Evolutionary conservation across 1,140 invertebrate genomes (phyloP), one percentile per base, ranked within the genome.

Genomic region (Camponotus floridanus): DNA sequence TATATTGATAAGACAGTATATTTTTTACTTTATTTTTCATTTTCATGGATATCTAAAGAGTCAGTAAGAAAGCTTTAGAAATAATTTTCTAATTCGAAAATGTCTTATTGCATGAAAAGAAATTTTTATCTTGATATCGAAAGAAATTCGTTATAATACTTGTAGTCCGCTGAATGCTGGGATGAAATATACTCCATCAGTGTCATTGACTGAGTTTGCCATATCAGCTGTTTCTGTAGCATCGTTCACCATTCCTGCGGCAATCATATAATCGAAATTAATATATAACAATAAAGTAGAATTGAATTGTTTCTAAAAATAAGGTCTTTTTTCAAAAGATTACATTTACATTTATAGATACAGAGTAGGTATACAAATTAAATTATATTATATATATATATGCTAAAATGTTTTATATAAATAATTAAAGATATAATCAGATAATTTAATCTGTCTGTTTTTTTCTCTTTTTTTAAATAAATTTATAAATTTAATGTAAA

Each of bases 121-220:
- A 55, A 65, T 48, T 65, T 64, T 39, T 68, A 73, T 76, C 79
- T 33, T 42, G 0, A 76, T 45, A 51, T 57, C 4, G 11, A 42
- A 39, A 68, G 33, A 61, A 31, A 76, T 45, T 68, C 18, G 9
- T 3, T 18, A 3, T 55, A 68, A 39, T 62, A 98, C 98, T 93
- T 98, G 98, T 80, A 99, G 94, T 26, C 98, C 98, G 95, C 97
- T 98, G 91, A 99, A 99, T 0, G 98, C 98, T 4, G 98, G 98
- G 88, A 99, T 96, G 94, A 99, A 99, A 93, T 97, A 98, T 3
- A 99, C 97, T 18, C 98, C 98, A 91, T 97, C 97, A 7, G 97
- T 96, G 94, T 98, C 96, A 15, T 96, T 90, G 0, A 98, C 97
- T 1, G 96, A 97, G 76, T 95, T 93, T 0, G 98, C 98, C 64